Base-by-base conservation (phyloP, 2,113 vertebrate species). In the Nymphicus hollandicus region DNA sequence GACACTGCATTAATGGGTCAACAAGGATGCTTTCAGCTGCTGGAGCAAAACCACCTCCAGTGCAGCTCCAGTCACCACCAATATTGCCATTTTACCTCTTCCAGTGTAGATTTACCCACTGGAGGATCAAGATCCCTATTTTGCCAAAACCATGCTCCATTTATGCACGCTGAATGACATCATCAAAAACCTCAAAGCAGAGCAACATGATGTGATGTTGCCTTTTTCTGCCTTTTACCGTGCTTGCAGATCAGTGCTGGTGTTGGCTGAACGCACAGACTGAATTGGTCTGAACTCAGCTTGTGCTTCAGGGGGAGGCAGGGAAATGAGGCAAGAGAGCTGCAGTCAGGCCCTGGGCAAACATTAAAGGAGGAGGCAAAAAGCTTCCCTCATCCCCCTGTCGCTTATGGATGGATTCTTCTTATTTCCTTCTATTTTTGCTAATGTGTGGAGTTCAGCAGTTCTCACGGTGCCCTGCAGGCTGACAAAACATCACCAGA, bases 1-100 rank as follows among this genome's bases (percentile, higher is more conserved):
- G 63, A 19, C 71, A 25, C 3, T 0, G 0, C 0, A 0, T 17
- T 37, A 28, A 39, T 0, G 2, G 55, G 17, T 5, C 69, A n/a
- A 1, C 50, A 81, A 31, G 65, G 25, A 23, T 13, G 52, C 31
- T 73, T 46, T 0, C 0, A 23, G 39, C 52, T 44, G 35, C 66
- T 16, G 20, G 31, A 46, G 8, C 16, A 11, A 7, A 15, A 13
- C 18, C 44, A 3, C 0, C 8, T 23, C n/a, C 69, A 1, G 2
- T 52, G 37, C 73, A 79, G 33, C 49, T 85, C 73, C 2, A 2
- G 43, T 10, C 66, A 39, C 37, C 52, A 17, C 16, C 43, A 33
- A 0, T 2, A 24, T 1, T 9, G 23, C 12, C 7, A 1, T 33
- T 70, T 47, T 33, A 4, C 19, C 56, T 64, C 52, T 81, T 43